These are phyloP conservation scores for Danio tinwini DNA, from an alignment of 2,797 vertebrate genomes.

Conservation along the genomic window DNA sequence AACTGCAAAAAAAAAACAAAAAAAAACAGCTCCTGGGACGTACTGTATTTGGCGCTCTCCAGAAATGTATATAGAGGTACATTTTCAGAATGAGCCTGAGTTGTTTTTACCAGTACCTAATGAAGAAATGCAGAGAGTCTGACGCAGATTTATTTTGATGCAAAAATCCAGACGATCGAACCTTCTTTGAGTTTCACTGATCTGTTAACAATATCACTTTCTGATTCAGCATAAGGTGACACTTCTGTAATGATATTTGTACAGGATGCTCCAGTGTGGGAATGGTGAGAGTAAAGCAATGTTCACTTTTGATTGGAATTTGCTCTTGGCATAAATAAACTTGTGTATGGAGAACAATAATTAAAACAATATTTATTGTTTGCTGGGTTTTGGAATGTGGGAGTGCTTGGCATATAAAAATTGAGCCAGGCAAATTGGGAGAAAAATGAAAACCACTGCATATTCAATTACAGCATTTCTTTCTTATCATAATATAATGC, in stretches of 20 bases:
- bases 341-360: neutral
- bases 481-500: constrained; percentile 4
- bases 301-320: neutral
- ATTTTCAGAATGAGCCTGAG: no score
- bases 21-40: no score
- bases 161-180: neutral
- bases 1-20: no score
- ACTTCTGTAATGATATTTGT: neutral
- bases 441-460: neutral
- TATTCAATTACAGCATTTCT: neutral
- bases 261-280: neutral
- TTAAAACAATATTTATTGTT: neutral
- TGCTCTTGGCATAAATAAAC: neutral
- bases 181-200: neutral
- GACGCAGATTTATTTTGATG: neutral
- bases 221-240: neutral
- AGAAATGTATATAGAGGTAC: no score
- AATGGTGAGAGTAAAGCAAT: neutral
- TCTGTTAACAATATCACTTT: neutral
- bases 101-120: no score
- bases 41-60: no score
- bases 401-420: neutral
- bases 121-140: neutral
- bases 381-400: neutral
- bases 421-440: no score